A percentile compares a stretch with the other conserved stretches of the same genome.
Evolutionary conservation across 2,888 invertebrate genomes (phyloP).

Genomic region (Cistogaster globosa): DNA sequence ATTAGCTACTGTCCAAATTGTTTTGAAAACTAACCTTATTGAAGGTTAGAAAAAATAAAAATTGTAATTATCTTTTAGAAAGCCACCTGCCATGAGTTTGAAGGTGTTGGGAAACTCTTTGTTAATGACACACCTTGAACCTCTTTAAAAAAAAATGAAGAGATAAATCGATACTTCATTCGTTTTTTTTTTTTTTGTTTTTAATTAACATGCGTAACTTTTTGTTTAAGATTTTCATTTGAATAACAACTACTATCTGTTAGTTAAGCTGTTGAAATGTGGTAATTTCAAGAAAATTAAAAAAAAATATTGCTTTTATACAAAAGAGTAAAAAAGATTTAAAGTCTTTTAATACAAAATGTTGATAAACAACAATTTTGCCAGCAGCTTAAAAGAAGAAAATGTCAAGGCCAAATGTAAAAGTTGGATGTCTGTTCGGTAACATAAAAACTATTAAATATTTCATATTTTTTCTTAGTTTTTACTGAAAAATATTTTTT

Average conservation of each 20-base stretch:
- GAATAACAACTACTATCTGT: not conserved
- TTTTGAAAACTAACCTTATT: slow-evolving; percentile 22
- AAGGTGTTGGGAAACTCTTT: not conserved
- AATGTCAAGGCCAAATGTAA: slow-evolving; percentile 36
- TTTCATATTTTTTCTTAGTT: not conserved
- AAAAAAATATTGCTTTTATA: not conserved
- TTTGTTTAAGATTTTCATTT: not conserved
- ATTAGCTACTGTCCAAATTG: not conserved
- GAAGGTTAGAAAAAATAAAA: slow-evolving; percentile 30
- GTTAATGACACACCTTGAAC: slow-evolving; percentile 58
- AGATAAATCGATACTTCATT: not conserved
- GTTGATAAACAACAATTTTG: not conserved
- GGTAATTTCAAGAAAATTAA: slow-evolving; percentile 8
- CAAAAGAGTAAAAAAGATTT: too few relatives aligned
- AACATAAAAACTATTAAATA: not conserved
- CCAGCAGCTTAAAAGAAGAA: slow-evolving; percentile 3
- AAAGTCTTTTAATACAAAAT: not conserved
- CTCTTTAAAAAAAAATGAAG: not conserved
- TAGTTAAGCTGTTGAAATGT: not conserved
- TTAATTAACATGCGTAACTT: not conserved
- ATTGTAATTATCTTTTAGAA: not conserved
- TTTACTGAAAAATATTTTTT: too few relatives aligned
- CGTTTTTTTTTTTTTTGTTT: too few relatives aligned
- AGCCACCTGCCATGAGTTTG: not conserved
- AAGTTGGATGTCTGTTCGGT: not conserved